Evolutionary conservation across 2,888 invertebrate genomes (phyloP).

Genomic region (Diplolepis rosae): DNA sequence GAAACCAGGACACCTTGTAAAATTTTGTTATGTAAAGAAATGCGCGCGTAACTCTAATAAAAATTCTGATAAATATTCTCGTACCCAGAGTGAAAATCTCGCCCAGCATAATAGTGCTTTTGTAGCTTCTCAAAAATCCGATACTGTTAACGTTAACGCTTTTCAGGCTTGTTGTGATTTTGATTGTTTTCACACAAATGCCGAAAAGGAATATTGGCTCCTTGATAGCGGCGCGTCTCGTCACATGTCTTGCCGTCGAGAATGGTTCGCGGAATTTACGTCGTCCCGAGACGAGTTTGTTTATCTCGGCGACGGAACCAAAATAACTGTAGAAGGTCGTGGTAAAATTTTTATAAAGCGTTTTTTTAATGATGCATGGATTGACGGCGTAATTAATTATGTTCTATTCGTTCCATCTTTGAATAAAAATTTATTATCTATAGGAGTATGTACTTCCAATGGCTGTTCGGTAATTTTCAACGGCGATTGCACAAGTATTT

Average conservation of each 20-base stretch:
- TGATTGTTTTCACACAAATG: too few relatives aligned
- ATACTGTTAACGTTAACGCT: background rate
- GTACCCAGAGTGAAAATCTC: background rate
- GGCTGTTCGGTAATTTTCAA: conserved; percentile 27
- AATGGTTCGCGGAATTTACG: too few relatives aligned
- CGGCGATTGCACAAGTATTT: conserved; percentile 22
- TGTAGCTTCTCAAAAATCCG: conserved; percentile 3
- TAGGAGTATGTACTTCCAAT: conserved; percentile 28
- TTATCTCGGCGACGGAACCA: too few relatives aligned
- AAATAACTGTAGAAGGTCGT: too few relatives aligned
- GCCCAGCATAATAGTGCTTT: conserved; percentile 22
- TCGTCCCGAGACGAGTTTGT: too few relatives aligned
- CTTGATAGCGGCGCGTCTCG: too few relatives aligned
- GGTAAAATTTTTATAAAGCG: conserved; percentile 36
- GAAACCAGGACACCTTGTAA: conserved; percentile 22
- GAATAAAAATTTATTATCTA: conserved; percentile 31
- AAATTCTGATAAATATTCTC: conserved; percentile 1
- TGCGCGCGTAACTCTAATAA: conserved; percentile 2
- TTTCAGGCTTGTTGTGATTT: conserved; percentile 27
- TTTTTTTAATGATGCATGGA: conserved; percentile 28
- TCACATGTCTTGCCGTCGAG: too few relatives aligned
- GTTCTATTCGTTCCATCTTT: conserved; percentile 39
- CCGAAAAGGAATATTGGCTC: too few relatives aligned
- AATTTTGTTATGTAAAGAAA: conserved; percentile 29
- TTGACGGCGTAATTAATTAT: conserved; percentile 32